A percentile compares a stretch with the other conserved stretches of the same genome.
phyloP scores from a whole-genome alignment of 2,797 vertebrate species.

The Natrix natrix region DNA sequence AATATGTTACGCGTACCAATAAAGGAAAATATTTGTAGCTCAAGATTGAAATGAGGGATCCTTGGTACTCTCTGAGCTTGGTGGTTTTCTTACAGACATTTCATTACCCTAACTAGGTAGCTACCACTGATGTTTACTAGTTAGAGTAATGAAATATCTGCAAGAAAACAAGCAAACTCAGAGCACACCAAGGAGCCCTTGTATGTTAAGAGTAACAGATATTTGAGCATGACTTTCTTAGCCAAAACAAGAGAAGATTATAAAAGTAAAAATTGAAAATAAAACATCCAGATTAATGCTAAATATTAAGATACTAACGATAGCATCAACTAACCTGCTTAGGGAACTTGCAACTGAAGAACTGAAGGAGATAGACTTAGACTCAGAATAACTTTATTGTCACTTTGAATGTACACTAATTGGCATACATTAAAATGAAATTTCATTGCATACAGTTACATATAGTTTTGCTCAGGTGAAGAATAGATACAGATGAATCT shows the following conservation, averaged over 20 bases:
- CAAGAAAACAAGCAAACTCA: neutral
- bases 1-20: neutral
- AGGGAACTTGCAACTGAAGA: neutral
- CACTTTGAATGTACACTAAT: too few species aligned
- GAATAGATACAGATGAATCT: neutral
- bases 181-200: neutral
- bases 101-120: neutral
- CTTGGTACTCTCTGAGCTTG: neutral
- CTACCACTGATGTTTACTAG: neutral
- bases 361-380: neutral
- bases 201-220: neutral
- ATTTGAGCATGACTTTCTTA: neutral
- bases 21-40: too few species aligned
- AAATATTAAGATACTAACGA: neutral
- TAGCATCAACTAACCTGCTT: neutral
- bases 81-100: neutral
- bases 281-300: neutral
- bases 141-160: neutral
- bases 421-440: too few species aligned
- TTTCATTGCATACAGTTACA: too few species aligned
- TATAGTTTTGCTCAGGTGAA: neutral
- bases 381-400: too few species aligned
- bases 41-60: too few species aligned
- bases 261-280: neutral
- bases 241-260: neutral